Evolutionary conservation across 2,797 vertebrate genomes (phyloP).

Genomic region (Gephyroberyx darwinii): DNA sequence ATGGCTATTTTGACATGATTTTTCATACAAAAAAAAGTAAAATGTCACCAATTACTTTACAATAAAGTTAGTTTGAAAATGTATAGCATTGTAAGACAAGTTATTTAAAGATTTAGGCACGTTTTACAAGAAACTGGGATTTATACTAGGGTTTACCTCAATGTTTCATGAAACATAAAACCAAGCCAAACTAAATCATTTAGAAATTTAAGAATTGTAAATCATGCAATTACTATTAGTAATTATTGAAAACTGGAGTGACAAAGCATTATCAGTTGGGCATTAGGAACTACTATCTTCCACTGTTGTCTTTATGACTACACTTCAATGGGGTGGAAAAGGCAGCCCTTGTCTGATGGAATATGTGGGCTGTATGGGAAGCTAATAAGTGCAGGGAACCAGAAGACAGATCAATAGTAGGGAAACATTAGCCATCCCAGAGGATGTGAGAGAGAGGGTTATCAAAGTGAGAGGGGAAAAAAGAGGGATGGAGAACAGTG

Average conservation of each 20-base stretch:
- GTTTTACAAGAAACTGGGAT: neutral
- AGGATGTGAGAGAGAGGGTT: conserved; percentile 47
- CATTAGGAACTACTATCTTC: neutral
- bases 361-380: conserved; percentile 50
- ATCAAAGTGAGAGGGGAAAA: conserved; percentile 31
- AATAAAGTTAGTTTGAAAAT: too few relatives aligned
- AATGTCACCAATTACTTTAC: too few relatives aligned
- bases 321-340: conserved; percentile 22
- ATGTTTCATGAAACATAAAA: neutral
- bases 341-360: conserved; percentile 48
- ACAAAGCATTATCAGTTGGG: conserved; percentile 15
- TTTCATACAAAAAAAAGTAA: neutral
- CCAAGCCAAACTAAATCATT: too few relatives aligned
- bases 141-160: neutral
- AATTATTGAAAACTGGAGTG: neutral
- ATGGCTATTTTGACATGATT: neutral
- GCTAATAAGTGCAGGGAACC: conserved; percentile 75
- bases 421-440: conserved; percentile 74
- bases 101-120: too few relatives aligned
- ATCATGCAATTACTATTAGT: neutral
- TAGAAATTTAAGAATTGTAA: neutral
- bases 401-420: conserved; percentile 76
- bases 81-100: too few relatives aligned
- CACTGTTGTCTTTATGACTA: conserved; percentile 24
- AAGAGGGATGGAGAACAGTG: conserved; percentile 12